phyloP scores from a whole-genome alignment of 2,888 invertebrate genomes.

The Dorcus hopei region DNA sequence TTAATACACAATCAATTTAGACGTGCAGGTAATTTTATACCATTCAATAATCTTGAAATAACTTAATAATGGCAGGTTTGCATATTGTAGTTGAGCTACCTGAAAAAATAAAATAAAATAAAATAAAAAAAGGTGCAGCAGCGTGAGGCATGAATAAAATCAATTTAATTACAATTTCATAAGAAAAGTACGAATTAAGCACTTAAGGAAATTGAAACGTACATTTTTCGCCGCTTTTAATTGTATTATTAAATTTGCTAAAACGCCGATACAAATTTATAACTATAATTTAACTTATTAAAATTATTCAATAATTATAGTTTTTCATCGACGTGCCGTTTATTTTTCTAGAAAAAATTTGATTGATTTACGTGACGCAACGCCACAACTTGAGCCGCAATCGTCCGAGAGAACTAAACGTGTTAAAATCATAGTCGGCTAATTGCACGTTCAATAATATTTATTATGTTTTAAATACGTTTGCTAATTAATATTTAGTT shows the following conservation, averaged over 20 bases:
- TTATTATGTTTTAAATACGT: slow-evolving; percentile 8
- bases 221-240: neutral
- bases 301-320: neutral
- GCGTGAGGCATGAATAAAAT: too few species aligned
- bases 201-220: neutral
- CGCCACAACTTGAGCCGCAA: neutral
- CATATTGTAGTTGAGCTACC: too few species aligned
- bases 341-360: neutral
- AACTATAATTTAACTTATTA: neutral
- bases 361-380: neutral
- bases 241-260: neutral
- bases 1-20: too few species aligned
- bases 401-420: slow-evolving; percentile 1
- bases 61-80: too few species aligned
- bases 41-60: too few species aligned
- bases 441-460: slow-evolving; percentile 3
- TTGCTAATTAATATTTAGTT: slow-evolving; percentile 5
- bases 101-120: too few species aligned
- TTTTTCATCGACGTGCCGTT: neutral
- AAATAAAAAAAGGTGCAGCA: too few species aligned
- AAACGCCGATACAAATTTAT: neutral
- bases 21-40: too few species aligned
- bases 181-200: neutral
- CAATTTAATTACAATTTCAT: neutral
- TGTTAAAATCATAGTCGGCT: slow-evolving; percentile 3